Evolutionary conservation across 1,140 invertebrate genomes (phyloP).

Genomic region (Vollenhovia emeryi): DNA sequence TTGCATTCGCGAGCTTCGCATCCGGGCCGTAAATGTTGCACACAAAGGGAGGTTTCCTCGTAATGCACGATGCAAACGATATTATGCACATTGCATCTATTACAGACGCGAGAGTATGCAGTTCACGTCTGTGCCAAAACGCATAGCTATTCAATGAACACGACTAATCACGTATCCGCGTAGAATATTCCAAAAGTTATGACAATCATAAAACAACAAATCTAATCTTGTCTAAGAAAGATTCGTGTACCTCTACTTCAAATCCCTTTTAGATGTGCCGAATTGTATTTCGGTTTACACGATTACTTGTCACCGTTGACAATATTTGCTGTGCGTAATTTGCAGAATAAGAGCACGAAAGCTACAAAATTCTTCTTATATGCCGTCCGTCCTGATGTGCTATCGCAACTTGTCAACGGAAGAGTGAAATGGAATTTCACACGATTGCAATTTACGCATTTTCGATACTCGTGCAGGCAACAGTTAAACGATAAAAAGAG

Average conservation of each 20-base stretch:
- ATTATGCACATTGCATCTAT: slow-evolving; percentile 52
- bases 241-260: not conserved
- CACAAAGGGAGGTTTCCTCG: slow-evolving; percentile 43
- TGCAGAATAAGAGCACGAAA: not conserved
- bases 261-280: not conserved
- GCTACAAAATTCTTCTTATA: not conserved
- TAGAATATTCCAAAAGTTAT: slow-evolving; percentile 12
- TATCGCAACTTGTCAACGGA: slow-evolving; percentile 28
- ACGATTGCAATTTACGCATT: slow-evolving; percentile 48
- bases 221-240: not conserved
- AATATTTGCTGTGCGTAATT: not conserved
- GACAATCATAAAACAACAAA: not conserved
- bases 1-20: slow-evolving; percentile 26
- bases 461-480: slow-evolving; percentile 14
- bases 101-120: not conserved
- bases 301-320: not conserved
- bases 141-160: slow-evolving; percentile 4
- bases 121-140: not conserved
- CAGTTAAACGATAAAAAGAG: slow-evolving; percentile 6
- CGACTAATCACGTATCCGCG: not conserved
- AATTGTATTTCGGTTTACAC: not conserved
- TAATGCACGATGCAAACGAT: slow-evolving; percentile 52
- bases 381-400: not conserved
- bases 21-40: slow-evolving; percentile 27
- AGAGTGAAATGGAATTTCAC: slow-evolving; percentile 12